Conservation (phyloP, 2,113 vertebrate species). For the Psophia crepitans region DNA sequence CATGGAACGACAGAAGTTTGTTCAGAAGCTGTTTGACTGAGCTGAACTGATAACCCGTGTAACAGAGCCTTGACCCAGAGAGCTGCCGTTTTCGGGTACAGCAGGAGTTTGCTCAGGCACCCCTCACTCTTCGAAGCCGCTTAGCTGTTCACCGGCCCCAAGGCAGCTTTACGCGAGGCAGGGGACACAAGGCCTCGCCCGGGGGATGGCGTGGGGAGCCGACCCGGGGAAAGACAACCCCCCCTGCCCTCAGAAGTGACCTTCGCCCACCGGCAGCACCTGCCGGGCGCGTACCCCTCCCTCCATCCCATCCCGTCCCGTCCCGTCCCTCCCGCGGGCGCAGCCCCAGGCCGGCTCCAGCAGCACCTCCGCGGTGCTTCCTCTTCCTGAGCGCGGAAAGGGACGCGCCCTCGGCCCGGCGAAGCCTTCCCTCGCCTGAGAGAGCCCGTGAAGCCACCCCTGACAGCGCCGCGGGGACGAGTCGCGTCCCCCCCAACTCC, state of each 20-base stretch:
- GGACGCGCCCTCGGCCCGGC: not conserved
- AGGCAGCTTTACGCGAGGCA: rapidly evolving
- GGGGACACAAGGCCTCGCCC: rapidly evolving
- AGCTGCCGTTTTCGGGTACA: too few relatives aligned
- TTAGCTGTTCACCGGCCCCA: rapidly evolving
- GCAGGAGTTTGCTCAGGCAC: rapidly evolving
- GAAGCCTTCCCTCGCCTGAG: too few relatives aligned
- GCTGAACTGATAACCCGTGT: too few relatives aligned
- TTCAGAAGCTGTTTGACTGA: not conserved
- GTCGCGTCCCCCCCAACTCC: not conserved
- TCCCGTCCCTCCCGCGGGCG: too few relatives aligned
- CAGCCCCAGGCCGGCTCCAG: not conserved
- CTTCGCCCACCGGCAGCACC: not conserved
- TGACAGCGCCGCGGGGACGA: not conserved
- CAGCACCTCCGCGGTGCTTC: not conserved
- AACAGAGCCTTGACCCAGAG: rapidly evolving
- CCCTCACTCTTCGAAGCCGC: not conserved
- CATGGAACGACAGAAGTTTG: rapidly evolving
- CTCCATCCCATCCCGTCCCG: too few relatives aligned
- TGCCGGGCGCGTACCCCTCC: rapidly evolving
- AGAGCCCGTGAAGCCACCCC: too few relatives aligned
- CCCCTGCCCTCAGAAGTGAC: too few relatives aligned
- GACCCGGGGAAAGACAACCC: not conserved
- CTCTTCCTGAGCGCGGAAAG: not conserved
- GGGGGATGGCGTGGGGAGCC: not conserved